phyloP scores from a whole-genome alignment of 2,113 vertebrate species.

The Tachycineta bicolor region DNA sequence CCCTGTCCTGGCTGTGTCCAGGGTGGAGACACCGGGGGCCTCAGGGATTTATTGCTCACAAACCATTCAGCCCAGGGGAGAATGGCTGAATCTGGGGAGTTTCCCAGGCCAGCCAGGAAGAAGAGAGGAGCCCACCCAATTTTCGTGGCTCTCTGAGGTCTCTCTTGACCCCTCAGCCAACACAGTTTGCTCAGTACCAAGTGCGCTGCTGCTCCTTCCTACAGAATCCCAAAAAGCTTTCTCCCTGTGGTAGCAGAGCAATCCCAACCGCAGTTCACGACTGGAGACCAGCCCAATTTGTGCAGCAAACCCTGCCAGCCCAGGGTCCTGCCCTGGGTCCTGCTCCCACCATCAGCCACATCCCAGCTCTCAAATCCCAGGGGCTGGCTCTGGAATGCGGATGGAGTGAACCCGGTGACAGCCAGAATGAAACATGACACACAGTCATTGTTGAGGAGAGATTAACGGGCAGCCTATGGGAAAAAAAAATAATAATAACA shows the following conservation, averaged over 20 bases:
- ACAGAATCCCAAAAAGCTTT: not conserved
- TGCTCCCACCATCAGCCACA: not conserved
- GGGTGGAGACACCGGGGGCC: not conserved
- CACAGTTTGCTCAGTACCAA: not conserved
- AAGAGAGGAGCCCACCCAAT: not conserved
- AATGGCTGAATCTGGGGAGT: not conserved
- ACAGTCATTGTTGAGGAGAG: not conserved
- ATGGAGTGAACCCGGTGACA: not conserved
- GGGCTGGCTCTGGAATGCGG: not conserved
- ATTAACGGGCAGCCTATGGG: not conserved
- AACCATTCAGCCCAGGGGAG: not conserved
- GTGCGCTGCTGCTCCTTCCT: not conserved
- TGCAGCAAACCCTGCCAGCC: not conserved
- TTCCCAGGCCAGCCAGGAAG: not conserved
- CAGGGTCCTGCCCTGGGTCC: not conserved
- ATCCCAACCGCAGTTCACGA: not conserved
- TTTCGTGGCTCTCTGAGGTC: not conserved
- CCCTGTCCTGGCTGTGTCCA: not conserved
- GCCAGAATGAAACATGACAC: not conserved
- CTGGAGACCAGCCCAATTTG: not conserved
- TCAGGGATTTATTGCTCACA: not conserved
- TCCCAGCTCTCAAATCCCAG: rapidly evolving
- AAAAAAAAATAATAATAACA: not conserved
- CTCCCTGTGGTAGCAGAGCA: not conserved
- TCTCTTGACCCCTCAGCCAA: not conserved